Percentiles rank a stretch among this genome's conserved stretches.
phyloP scores from a whole-genome alignment of 1,140 invertebrate genomes.

The Drosophila punjabiensis region DNA sequence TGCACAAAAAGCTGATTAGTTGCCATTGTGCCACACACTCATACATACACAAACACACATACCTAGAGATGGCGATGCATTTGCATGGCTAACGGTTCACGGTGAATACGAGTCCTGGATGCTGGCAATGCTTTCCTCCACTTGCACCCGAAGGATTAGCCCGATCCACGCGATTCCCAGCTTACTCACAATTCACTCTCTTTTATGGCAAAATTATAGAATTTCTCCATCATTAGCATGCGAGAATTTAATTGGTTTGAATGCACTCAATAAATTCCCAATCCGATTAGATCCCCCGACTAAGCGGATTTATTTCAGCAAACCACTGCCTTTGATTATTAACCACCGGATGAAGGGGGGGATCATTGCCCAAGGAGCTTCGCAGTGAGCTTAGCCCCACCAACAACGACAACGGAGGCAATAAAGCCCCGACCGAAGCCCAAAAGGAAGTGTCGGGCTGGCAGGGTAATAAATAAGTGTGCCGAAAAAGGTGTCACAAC shows the following conservation, averaged over 20 bases:
- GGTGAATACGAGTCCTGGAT: slow-evolving; percentile 11
- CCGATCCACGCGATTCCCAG: slow-evolving; percentile 24
- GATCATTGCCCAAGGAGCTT: slow-evolving; percentile 39
- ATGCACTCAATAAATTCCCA: slow-evolving; percentile 37
- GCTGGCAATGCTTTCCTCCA: slow-evolving; percentile 32
- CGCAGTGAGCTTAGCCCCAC: slow-evolving; percentile 2
- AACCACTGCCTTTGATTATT: slow-evolving; percentile 18
- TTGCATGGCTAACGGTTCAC: slow-evolving; percentile 11
- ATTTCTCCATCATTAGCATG: slow-evolving; percentile 30
- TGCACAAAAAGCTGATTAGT: slow-evolving; percentile 77
- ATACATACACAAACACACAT: slow-evolving; percentile 1
- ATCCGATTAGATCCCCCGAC: slow-evolving; percentile 7
- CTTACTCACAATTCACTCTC: slow-evolving; percentile 20
- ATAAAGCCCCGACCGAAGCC: slow-evolving; percentile 16
- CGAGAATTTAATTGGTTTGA: slow-evolving; percentile 23
- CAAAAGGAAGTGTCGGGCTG: slow-evolving; percentile 33
- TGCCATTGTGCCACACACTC: slow-evolving; percentile 45
- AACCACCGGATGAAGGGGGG: slow-evolving; percentile 2
- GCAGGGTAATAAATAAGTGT: slow-evolving; percentile 68
- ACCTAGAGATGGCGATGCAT: slow-evolving; percentile 12
- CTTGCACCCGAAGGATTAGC: slow-evolving; percentile 26
- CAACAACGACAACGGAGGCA: slow-evolving; percentile 4
- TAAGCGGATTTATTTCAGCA: slow-evolving; percentile 16
- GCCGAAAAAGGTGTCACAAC: slow-evolving; percentile 47
- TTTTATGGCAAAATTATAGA: slow-evolving; percentile 19